These are phyloP conservation scores for Notolepis coatsorum DNA, from an alignment of 2,797 vertebrate genomes.

Conservation along the genomic window DNA sequence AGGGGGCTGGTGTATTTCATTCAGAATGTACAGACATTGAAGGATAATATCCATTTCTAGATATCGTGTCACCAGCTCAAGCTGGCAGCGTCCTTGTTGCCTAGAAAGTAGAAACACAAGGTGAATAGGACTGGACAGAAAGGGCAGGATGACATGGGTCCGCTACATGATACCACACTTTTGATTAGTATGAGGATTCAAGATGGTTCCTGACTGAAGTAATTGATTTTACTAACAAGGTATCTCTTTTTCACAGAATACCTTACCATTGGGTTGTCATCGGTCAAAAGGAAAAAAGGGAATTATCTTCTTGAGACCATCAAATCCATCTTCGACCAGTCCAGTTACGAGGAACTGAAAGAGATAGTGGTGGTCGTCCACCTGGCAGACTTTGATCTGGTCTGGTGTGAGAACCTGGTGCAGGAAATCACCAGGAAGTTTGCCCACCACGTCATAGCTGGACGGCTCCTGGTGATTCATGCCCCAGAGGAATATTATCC, in stretches of 20 bases:
- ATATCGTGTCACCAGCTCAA: no score
- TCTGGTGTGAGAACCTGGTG: conserved; percentile 92
- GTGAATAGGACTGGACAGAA: no score
- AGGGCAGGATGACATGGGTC: no score
- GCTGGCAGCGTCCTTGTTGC: no score
- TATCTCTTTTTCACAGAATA: conserved; percentile 77
- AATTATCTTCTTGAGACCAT: conserved; percentile 98
- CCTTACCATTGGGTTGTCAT: conserved; percentile 94
- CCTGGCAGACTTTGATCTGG: conserved; percentile 92
- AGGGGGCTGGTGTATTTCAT: no score
- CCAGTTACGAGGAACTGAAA: conserved; percentile 97
- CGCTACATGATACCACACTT: no score
- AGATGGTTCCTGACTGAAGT: conserved; percentile 90
- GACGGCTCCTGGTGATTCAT: conserved; percentile 94
- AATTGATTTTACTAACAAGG: conserved; percentile 55
- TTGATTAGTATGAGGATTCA: no score
- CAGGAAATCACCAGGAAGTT: conserved; percentile 96
- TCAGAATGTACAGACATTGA: no score
- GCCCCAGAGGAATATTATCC: conserved; percentile 94
- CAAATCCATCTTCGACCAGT: conserved; percentile 99
- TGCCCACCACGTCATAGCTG: conserved; percentile 96
- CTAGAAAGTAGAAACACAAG: no score
- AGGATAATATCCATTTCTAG: no score
- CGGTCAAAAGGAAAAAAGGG: conserved; percentile 94
- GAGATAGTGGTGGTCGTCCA: conserved; percentile 98